Base-by-base conservation (phyloP, 2,888 invertebrate genomes). In the Harpalus rubripes region DNA sequence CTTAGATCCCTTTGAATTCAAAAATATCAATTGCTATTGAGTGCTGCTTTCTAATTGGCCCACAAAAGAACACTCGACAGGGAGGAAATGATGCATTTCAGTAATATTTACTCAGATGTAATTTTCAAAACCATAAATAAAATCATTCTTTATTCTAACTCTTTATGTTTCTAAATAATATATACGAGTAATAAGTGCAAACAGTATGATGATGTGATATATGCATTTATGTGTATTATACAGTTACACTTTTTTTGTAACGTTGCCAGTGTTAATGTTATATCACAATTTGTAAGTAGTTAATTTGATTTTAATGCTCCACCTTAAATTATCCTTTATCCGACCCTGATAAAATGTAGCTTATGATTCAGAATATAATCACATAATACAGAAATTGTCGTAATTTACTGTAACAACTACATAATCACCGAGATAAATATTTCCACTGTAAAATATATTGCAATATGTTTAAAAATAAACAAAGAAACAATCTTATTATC, bases 341-440 rank as follows among this genome's bases (percentile, higher is more conserved):
- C 59, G 59, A 59, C 18, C 8, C 59, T 59, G 59, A 59, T 59
- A 16, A 59, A 59, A 7, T 63, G 63, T 22, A 63, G 18, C 63
- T 26, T 63, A 18, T 63, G 26, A 22, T 63, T 63, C 26, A 63
- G 63, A 7, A 18, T 22, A 18, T 63, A 63, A 63, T 63, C 26
- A 63, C 26, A 63, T 63, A 63, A 63, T 63, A 22, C 63, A 26
- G 26, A 63, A 22, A 63, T 63, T 63, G 26, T 22, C 8, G 63
- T 18, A 63, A 63, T 63, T 63, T 22, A 18, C 26, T 15, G 26
- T 22, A 63, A 22, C 18, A 63, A 63, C 63, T 18, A 22, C 26
- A 63, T 63, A 63, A 63, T 22, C 18, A 63, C 63, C 12, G 15
- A 22, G 63, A 63, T 63, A 63, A 63, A 52, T 52, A 52, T 52